Evolutionary conservation across 2,888 invertebrate species (phyloP).

Genomic region (Drosophila quinaria): DNA sequence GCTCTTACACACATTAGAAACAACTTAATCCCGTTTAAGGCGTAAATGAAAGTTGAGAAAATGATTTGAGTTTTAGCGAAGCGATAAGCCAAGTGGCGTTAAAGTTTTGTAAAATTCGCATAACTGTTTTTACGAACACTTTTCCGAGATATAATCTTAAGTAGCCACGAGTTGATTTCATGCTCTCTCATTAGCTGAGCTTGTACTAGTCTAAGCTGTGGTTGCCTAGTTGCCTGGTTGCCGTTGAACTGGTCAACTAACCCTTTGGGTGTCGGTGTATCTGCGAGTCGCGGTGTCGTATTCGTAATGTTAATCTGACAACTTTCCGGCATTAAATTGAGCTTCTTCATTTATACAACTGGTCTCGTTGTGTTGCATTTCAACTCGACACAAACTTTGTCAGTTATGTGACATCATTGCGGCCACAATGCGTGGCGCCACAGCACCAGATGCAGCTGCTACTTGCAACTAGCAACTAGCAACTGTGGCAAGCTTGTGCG

Average conservation of each 20-base stretch:
- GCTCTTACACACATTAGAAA: neutral
- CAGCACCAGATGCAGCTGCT: constrained; percentile 2
- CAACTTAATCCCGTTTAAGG: neutral
- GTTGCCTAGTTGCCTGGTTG: neutral
- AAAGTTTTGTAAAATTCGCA: constrained; percentile 23
- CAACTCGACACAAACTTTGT: constrained; percentile 33
- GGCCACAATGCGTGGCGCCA: constrained; percentile 41
- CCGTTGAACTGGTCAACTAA: neutral
- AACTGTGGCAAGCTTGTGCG: neutral
- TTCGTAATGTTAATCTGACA: constrained; percentile 36
- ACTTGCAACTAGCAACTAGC: too few relatives aligned
- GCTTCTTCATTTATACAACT: constrained; percentile 1
- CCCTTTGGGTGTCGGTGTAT: constrained; percentile 7
- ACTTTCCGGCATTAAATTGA: constrained; percentile 33
- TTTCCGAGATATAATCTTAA: constrained; percentile 1
- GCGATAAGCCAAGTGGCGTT: constrained; percentile 1
- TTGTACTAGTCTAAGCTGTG: neutral
- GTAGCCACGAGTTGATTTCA: constrained; percentile 7
- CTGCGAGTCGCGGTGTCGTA: constrained; percentile 25
- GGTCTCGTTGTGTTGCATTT: neutral
- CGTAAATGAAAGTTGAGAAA: constrained; percentile 2
- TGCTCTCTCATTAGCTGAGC: constrained; percentile 1
- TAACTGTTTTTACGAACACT: constrained; percentile 6
- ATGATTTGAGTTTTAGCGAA: neutral
- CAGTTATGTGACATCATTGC: constrained; percentile 46